Base-by-base conservation (phyloP, 2,888 invertebrate species). In the Thumatha senex region DNA sequence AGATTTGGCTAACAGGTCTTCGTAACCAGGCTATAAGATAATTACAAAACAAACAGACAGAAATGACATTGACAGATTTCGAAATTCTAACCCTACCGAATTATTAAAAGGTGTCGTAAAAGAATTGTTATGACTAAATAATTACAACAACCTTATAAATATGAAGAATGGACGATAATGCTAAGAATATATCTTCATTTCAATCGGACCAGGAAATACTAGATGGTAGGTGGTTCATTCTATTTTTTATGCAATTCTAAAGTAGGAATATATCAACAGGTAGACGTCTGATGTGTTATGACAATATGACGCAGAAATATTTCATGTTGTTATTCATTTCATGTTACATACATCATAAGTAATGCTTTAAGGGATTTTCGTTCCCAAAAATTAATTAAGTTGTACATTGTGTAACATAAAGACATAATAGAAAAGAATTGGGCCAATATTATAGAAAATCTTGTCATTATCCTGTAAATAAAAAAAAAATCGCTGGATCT, bases 151-250 rank as follows among this genome's bases (percentile, higher is more conserved):
- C 66, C 72, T 78, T 74, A 66, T 78, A 87, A 90, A 83, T 84
- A 90, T 91, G 90, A 89, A 91, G 90, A 88, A 91, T 91, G 91
- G 90, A 89, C 84, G 90, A 90, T 84, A 85, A 84, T 77, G 82
- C 76, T 72, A 90, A 87, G 72, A 81, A 88, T 74, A 80, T 83
- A 63, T 77, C 86, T 65, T 88, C 89, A 55, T 90, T 89, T 69
- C 89, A 87, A 72, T 74, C 85, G 74, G 90, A 91, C 67, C 90
- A 91, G 69, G 90, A 90, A 78, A 87, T 90, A 72, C 80, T 91
- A 44, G 90, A 91, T 70, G 89, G 91, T 87, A 72, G 68, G 86
- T 75, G 47, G 44, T 51, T 60, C 53, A 42, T 48, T 51, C 62
- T 66, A 31, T 61, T 61, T 59, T n/a, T 53, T 65, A 57, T 53